These are phyloP conservation scores for Streptopelia turtur DNA, from an alignment of 2,797 vertebrate genomes.

Conservation along the genomic window DNA sequence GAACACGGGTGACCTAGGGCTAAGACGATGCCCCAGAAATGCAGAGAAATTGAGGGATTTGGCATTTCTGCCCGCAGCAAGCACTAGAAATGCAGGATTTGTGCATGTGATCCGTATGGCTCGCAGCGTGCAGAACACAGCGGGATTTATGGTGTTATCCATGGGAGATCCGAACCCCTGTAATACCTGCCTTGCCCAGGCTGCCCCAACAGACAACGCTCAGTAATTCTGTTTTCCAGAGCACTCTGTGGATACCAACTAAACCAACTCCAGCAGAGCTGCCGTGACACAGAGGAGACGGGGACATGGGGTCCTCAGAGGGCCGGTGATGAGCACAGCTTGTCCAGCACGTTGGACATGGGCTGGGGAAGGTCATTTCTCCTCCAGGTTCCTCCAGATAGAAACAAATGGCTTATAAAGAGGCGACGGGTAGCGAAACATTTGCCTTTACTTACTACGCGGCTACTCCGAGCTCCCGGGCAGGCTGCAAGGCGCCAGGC, in stretches of 20 bases:
- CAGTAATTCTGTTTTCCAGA: background rate
- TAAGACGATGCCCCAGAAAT: too few relatives aligned
- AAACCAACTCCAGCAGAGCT: background rate
- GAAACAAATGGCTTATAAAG: background rate
- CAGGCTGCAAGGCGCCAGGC: background rate
- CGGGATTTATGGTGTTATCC: background rate
- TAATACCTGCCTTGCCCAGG: background rate
- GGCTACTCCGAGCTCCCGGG: background rate
- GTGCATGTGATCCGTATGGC: background rate
- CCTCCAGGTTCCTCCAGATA: background rate
- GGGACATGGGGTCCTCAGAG: background rate
- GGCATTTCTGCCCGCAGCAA: background rate
- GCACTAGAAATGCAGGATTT: background rate
- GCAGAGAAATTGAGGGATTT: background rate
- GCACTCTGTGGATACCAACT: background rate
- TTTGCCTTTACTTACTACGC: background rate
- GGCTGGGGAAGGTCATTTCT: background rate
- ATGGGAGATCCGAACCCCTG: background rate
- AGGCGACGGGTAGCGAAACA: rapidly evolving
- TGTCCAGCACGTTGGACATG: background rate
- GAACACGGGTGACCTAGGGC: background rate
- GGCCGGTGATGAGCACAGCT: too few relatives aligned
- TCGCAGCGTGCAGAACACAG: background rate
- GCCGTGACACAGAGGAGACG: rapidly evolving
- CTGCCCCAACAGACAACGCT: background rate